Evolutionary conservation across 2,797 vertebrate genomes (phyloP).

Genomic region (Danio choprae): DNA sequence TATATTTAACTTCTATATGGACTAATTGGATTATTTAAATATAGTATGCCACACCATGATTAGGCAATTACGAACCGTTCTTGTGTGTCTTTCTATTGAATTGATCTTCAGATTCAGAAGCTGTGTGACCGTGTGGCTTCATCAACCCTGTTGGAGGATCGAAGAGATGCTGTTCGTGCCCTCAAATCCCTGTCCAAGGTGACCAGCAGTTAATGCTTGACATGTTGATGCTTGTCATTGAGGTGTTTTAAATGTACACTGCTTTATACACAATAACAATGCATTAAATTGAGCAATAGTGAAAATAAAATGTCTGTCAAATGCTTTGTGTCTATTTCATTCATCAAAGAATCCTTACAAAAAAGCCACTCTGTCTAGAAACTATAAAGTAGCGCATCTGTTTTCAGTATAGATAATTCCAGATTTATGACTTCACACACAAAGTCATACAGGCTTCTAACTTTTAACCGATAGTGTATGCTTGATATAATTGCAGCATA

Average conservation of each 20-base stretch:
- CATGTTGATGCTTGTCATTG: background rate
- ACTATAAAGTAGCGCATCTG: background rate
- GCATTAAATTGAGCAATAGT: background rate
- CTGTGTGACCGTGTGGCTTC: slow-evolving; percentile 96
- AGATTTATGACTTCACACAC: no score
- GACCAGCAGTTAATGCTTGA: slow-evolving; percentile 6
- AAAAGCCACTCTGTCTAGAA: background rate
- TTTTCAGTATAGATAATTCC: background rate
- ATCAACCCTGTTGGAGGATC: slow-evolving; percentile 93
- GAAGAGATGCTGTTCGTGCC: slow-evolving; percentile 95
- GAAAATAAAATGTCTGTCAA: background rate
- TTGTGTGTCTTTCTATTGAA: background rate
- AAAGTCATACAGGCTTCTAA: background rate
- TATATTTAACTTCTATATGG: background rate
- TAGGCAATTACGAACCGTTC: background rate
- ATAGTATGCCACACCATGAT: background rate
- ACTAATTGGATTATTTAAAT: background rate
- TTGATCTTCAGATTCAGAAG: slow-evolving; percentile 89
- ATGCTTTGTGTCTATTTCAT: background rate
- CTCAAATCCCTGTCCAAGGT: slow-evolving; percentile 98
- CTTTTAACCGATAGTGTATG: background rate
- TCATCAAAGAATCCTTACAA: background rate
- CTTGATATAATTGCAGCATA: background rate
- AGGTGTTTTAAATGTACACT: background rate
- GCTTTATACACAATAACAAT: background rate